Evolutionary conservation across 2,888 invertebrate genomes (phyloP), one percentile per base, ranked within the genome.

Genomic region (Drosophila ustulata): DNA sequence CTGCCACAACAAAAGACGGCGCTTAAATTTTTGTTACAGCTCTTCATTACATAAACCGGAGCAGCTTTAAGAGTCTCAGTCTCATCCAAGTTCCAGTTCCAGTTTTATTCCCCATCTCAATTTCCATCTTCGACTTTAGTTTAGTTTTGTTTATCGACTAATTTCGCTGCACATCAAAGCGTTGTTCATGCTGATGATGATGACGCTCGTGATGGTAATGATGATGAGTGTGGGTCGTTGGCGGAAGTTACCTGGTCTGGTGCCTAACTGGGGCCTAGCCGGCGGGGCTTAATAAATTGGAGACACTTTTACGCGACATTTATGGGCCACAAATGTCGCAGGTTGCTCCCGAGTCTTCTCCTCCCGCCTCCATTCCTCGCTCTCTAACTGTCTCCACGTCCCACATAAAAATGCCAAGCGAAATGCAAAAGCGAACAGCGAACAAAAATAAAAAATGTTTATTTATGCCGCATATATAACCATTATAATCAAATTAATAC

Each of bases 401-500:
- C 13, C 47, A 11, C 37, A 46, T 57, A 47, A 47, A 57, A 47
- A 47, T 81, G 73, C 79, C 55, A 66, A 45, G 50, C 32, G 53
- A 55, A 55, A 64, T 56, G 41, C 56, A 56, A 52, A 71, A 55
- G 28, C 46, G 56, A 49, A 65, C 55, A 57, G 3, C 26, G n/a
- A 9, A 58, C 23, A 62, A 18, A 18, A 18, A 18, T 18, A 18
- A 18, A 18, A 32, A 71, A 65, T 68, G 70, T 61, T 79, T 78
- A 74, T 88, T 88, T 86, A 85, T 82, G 83, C 69, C 52, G 72
- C 82, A 74, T 82, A 82, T 88, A 78, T 86, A 88, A 82, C 66
- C 75, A 88, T 88, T 82, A 83, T 83, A 83, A 88, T 83, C 83
- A 73, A 85, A 83, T 88, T 88, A 88, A 88, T 80, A 88, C 86